Evolutionary conservation across 2,888 invertebrate genomes (phyloP).

Genomic region (Epicampocera succincta): DNA sequence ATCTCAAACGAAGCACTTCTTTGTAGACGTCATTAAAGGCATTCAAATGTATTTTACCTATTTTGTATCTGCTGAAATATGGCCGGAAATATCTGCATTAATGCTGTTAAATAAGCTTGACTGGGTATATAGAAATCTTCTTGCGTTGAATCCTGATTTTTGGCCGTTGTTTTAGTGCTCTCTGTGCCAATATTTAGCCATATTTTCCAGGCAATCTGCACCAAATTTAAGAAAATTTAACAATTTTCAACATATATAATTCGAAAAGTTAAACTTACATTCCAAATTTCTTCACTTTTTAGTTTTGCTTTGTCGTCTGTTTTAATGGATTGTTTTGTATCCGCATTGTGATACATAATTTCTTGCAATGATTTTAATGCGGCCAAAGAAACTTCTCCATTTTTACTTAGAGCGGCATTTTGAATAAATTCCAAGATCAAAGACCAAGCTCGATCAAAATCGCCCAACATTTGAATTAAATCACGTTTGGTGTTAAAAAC

Average conservation of each 20-base stretch:
- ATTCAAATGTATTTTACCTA: slow-evolving; percentile 80
- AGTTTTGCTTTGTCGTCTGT: slow-evolving; percentile 75
- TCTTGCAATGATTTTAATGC: slow-evolving; percentile 98
- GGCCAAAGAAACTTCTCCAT: slow-evolving; percentile 97
- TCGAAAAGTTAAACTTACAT: slow-evolving; percentile 80
- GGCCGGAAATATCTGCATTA: slow-evolving; percentile 97
- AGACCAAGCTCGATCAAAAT: slow-evolving; percentile 97
- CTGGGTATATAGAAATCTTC: slow-evolving; percentile 92
- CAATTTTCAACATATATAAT: neutral
- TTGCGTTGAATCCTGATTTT: slow-evolving; percentile 76
- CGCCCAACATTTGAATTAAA: slow-evolving; percentile 90
- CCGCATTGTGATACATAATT: slow-evolving; percentile 88
- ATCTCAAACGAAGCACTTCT: too few species aligned
- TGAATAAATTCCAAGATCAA: slow-evolving; percentile 96
- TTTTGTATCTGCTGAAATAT: slow-evolving; percentile 94
- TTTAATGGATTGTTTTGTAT: slow-evolving; percentile 71
- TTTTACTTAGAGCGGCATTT: slow-evolving; percentile 94
- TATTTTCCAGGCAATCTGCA: slow-evolving; percentile 88
- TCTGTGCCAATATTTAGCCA: slow-evolving; percentile 94
- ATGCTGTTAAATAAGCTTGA: slow-evolving; percentile 95
- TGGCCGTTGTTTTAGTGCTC: slow-evolving; percentile 84
- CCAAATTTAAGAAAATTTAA: slow-evolving; percentile 1
- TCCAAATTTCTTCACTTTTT: slow-evolving; percentile 86
- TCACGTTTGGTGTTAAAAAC: slow-evolving; percentile 94
- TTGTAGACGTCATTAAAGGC: too few species aligned